Percentiles rank a stretch among this genome's conserved stretches.
These are phyloP conservation scores for Drosophila subobscura DNA, from an alignment of 1,140 invertebrate genomes.

Conservation along the genomic window DNA sequence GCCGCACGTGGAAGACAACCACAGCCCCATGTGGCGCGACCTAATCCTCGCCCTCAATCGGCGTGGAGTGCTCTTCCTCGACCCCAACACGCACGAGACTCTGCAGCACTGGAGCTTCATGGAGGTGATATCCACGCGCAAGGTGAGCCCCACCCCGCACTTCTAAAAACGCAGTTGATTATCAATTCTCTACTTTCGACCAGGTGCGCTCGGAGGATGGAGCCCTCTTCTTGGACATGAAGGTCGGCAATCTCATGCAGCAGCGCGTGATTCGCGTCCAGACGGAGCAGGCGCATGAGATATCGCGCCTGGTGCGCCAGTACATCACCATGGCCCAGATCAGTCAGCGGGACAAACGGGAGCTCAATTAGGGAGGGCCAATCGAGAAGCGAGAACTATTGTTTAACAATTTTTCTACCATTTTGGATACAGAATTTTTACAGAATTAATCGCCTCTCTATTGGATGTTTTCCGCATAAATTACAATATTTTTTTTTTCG, in stretches of 20 bases:
- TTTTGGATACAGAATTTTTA: slow-evolving; percentile 40
- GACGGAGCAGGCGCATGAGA: slow-evolving; percentile 98
- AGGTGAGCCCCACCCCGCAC: slow-evolving; percentile 86
- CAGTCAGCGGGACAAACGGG: slow-evolving; percentile 84
- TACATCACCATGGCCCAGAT: slow-evolving; percentile 95
- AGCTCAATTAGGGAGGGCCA: slow-evolving; percentile 60
- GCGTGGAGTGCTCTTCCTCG: slow-evolving; percentile 96
- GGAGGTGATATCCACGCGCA: slow-evolving; percentile 97
- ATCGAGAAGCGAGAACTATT: slow-evolving; percentile 42
- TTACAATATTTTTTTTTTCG: slow-evolving; percentile 54
- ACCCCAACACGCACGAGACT: slow-evolving; percentile 95
- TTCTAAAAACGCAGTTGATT: no score
- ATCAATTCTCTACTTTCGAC: neutral
- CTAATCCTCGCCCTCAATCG: slow-evolving; percentile 97
- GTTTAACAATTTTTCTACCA: slow-evolving; percentile 26
- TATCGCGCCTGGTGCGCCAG: slow-evolving; percentile 96
- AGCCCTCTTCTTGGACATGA: slow-evolving; percentile 97
- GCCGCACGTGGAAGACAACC: slow-evolving; percentile 80
- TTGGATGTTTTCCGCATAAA: neutral
- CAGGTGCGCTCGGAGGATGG: slow-evolving; percentile 94
- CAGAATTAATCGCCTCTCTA: slow-evolving; percentile 7
- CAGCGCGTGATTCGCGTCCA: slow-evolving; percentile 97
- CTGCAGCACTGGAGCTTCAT: slow-evolving; percentile 95
- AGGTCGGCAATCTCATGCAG: slow-evolving; percentile 97
- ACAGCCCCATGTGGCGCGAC: slow-evolving; percentile 89